These are phyloP conservation scores for Clarias gariepinus DNA, from an alignment of 2,113 vertebrate genomes.

Conservation along the genomic window DNA sequence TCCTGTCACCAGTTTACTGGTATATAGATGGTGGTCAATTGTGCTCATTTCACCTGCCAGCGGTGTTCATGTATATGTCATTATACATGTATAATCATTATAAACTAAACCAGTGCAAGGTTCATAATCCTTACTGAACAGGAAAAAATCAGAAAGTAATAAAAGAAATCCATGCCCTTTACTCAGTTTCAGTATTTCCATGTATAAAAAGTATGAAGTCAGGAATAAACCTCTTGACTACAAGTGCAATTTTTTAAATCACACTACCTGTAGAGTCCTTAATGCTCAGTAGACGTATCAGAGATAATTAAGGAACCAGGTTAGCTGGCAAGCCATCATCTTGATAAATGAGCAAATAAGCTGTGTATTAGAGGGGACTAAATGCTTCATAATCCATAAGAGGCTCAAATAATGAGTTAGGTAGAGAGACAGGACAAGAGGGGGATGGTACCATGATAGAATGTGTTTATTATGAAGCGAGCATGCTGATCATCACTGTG, in stretches of 20 bases:
- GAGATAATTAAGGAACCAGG: slow-evolving; percentile 17
- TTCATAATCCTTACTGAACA: background rate
- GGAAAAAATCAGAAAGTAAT: background rate
- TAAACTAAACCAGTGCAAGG: background rate
- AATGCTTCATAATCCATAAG: slow-evolving; percentile 19
- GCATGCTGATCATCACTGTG: background rate
- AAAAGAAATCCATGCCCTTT: background rate
- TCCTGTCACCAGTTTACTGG: no score
- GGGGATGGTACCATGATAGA: background rate
- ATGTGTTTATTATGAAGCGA: background rate
- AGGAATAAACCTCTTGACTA: background rate
- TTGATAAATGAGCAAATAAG: slow-evolving; percentile 43
- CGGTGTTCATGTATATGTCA: no score
- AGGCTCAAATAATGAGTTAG: slow-evolving; percentile 16
- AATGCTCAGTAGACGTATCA: slow-evolving; percentile 1
- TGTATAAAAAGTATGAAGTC: background rate
- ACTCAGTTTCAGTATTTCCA: background rate
- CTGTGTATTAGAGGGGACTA: slow-evolving; percentile 19
- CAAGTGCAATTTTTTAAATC: background rate
- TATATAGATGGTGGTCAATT: no score
- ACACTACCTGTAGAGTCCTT: slow-evolving; percentile 14
- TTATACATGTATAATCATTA: no score
- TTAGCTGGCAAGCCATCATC: slow-evolving; percentile 33
- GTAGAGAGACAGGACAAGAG: background rate
- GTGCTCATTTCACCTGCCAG: no score